A percentile compares a stretch with the other conserved stretches of the same genome.
Evolutionary conservation across 2,797 vertebrate species (phyloP).

Genomic region (Mormyrops attenuatus): DNA sequence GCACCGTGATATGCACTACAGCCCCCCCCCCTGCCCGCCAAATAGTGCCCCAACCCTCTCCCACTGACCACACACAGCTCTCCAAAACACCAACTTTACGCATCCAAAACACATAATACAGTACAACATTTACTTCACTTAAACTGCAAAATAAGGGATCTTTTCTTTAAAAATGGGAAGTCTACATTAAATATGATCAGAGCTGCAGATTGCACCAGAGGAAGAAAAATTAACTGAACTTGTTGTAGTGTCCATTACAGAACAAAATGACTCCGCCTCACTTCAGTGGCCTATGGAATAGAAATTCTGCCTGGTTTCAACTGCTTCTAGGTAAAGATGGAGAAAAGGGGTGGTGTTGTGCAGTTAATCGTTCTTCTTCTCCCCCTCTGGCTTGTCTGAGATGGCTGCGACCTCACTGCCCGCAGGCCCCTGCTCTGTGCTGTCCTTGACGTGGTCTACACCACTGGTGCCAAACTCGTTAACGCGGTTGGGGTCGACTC

Average conservation of each 20-base stretch:
- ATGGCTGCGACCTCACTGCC: slow-evolving; percentile 44
- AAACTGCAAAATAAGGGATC: slow-evolving; percentile 63
- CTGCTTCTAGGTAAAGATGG: slow-evolving; percentile 47
- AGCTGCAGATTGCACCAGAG: slow-evolving; percentile 54
- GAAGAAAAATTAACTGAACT: slow-evolving; percentile 52
- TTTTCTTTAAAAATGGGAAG: slow-evolving; percentile 56
- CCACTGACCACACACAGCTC: slow-evolving; percentile 15
- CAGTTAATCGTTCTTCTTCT: slow-evolving; percentile 84
- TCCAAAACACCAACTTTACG: slow-evolving; percentile 53
- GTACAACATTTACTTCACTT: slow-evolving; percentile 75
- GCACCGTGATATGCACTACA: slow-evolving; percentile 49
- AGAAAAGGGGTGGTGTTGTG: slow-evolving; percentile 28
- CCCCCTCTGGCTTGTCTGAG: slow-evolving; percentile 76
- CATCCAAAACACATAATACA: slow-evolving; percentile 72
- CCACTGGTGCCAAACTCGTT: slow-evolving; percentile 90
- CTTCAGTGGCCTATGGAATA: slow-evolving; percentile 45
- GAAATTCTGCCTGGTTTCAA: slow-evolving; percentile 47
- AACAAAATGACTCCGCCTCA: slow-evolving; percentile 53
- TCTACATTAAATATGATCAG: slow-evolving; percentile 64
- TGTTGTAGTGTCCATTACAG: slow-evolving; percentile 52
- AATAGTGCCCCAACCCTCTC: not conserved
- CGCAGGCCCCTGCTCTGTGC: slow-evolving; percentile 33
- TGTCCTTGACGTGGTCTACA: slow-evolving; percentile 47
- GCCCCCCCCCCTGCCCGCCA: slow-evolving; percentile 30
- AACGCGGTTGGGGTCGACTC: slow-evolving; percentile 82